These are phyloP conservation scores for Xylophagus ater DNA, from an alignment of 2,888 invertebrate genomes.

Conservation along the genomic window DNA sequence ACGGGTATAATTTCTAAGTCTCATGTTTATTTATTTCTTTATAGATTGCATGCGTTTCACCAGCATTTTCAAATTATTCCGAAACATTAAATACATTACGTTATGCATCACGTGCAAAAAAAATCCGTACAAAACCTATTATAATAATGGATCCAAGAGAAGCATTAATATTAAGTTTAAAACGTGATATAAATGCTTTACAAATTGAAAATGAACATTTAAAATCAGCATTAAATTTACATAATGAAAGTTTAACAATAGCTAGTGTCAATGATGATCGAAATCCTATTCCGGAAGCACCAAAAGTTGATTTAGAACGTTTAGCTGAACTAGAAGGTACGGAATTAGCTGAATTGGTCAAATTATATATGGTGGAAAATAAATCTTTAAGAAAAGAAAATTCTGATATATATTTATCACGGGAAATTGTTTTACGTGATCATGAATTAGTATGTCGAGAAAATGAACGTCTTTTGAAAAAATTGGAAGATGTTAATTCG, in stretches of 20 bases:
- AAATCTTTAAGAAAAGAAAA: constrained; percentile 72
- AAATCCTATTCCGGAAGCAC: constrained; percentile 28
- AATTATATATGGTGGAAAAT: constrained; percentile 75
- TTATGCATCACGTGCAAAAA: constrained; percentile 86
- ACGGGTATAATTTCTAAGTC: too few relatives aligned
- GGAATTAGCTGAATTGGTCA: constrained; percentile 72
- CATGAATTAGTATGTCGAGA: constrained; percentile 84
- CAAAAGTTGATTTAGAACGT: constrained; percentile 58
- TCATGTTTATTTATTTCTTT: constrained; percentile 22
- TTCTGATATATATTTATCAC: constrained; percentile 65
- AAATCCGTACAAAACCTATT: constrained; percentile 84
- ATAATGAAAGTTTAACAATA: constrained; percentile 43
- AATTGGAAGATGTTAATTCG: constrained; percentile 80
- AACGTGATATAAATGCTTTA: constrained; percentile 73
- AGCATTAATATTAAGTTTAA: constrained; percentile 76
- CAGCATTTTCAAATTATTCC: constrained; percentile 70
- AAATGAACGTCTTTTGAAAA: constrained; percentile 77
- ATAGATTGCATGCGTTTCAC: constrained; percentile 90
- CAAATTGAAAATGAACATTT: constrained; percentile 83
- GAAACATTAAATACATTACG: constrained; percentile 86
- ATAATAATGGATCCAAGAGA: constrained; percentile 93
- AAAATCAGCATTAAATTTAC: constrained; percentile 59
- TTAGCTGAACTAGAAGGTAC: constrained; percentile 62
- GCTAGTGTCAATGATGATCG: constrained; percentile 9
- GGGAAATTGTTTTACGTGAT: constrained; percentile 73